A percentile compares a stretch with the other conserved stretches of the same genome.
phyloP scores from a whole-genome alignment of 2,888 invertebrate genomes.

The Gandaritis pyraliata region DNA sequence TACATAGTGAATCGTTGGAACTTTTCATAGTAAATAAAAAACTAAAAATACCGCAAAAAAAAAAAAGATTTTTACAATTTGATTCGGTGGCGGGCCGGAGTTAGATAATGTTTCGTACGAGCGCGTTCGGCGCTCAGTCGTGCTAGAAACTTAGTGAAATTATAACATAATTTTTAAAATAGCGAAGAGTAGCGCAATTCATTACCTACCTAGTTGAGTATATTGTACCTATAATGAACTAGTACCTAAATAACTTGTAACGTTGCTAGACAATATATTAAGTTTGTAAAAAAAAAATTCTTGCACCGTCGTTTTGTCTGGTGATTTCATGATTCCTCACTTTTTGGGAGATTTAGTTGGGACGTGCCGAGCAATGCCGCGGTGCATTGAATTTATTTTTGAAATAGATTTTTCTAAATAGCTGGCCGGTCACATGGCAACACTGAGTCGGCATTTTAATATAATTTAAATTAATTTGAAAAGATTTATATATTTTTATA shows the following conservation, averaged over 20 bases:
- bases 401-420: conserved; percentile 41
- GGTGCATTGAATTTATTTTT: conserved; percentile 44
- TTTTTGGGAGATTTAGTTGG: conserved; percentile 38
- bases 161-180: conserved; percentile 57
- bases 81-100: conserved; percentile 45
- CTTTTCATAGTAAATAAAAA: conserved; percentile 60
- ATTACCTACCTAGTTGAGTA: conserved; percentile 77
- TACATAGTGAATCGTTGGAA: conserved; percentile 61
- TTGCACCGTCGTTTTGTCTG: conserved; percentile 71
- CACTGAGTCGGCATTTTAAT: conserved; percentile 61
- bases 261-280: conserved; percentile 79
- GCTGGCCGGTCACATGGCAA: conserved; percentile 32
- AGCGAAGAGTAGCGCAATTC: conserved; percentile 81
- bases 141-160: conserved; percentile 56
- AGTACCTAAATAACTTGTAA: conserved; percentile 75
- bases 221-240: conserved; percentile 62
- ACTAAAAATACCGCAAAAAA: conserved; percentile 64
- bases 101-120: conserved; percentile 39
- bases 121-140: conserved; percentile 42
- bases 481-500: conserved; percentile 82
- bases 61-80: conserved; percentile 63
- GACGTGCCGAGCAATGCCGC: conserved; percentile 40
- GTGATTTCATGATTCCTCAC: conserved; percentile 38
- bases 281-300: conserved; percentile 62
- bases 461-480: conserved; percentile 72